These are phyloP conservation scores for Odontomyia ornata DNA, from an alignment of 2,888 invertebrate genomes.

Conservation along the genomic window DNA sequence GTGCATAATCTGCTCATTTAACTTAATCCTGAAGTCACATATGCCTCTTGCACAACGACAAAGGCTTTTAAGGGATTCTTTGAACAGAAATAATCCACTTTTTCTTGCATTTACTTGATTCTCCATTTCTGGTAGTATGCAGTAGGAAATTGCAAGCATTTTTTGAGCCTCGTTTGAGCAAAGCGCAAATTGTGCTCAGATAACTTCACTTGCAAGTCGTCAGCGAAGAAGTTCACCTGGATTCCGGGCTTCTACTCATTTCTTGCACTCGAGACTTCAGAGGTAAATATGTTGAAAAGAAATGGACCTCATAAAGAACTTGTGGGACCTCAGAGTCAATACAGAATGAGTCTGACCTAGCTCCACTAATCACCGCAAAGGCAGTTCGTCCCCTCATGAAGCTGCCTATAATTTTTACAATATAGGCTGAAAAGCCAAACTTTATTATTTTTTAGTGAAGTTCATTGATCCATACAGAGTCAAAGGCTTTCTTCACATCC, in stretches of 20 bases:
- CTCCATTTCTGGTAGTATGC: not conserved
- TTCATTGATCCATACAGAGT: too few relatives aligned
- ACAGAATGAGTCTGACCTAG: too few relatives aligned
- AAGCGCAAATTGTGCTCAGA: too few relatives aligned
- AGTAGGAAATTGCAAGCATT: not conserved
- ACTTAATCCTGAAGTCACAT: too few relatives aligned
- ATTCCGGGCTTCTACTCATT: not conserved
- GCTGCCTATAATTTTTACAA: not conserved
- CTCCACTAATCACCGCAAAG: too few relatives aligned
- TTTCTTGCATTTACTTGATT: not conserved
- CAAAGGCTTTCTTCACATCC: too few relatives aligned
- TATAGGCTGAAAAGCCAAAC: not conserved
- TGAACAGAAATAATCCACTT: not conserved
- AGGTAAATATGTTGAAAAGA: not conserved
- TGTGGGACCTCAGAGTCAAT: not conserved
- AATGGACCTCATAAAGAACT: not conserved
- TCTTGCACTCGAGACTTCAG: not conserved
- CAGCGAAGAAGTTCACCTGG: not conserved
- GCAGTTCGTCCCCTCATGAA: not conserved
- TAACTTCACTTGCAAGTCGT: not conserved
- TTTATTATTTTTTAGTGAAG: not conserved
- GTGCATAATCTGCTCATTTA: not conserved
- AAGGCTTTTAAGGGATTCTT: not conserved
- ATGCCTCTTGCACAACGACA: not conserved
- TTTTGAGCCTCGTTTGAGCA: not conserved